These are phyloP conservation scores for Bryconaethiops microstoma DNA, from an alignment of 2,797 vertebrate genomes.

Conservation along the genomic window DNA sequence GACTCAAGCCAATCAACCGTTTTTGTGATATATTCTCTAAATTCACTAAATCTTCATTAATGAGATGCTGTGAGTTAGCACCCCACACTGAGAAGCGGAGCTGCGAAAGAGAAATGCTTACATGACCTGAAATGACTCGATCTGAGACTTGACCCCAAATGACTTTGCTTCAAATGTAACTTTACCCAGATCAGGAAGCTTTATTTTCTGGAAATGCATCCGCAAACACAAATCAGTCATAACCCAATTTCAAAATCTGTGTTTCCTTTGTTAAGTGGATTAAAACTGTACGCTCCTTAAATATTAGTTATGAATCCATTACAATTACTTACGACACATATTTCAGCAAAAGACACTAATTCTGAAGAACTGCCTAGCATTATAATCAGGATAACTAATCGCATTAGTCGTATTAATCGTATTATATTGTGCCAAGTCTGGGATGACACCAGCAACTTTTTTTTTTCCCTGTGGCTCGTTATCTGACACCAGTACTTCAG, in stretches of 20 bases:
- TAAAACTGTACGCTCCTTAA: background rate
- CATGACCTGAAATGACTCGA: background rate
- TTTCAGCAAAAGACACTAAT: background rate
- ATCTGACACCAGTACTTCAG: slow-evolving; percentile 2
- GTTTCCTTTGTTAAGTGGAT: background rate
- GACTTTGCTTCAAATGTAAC: slow-evolving; percentile 12
- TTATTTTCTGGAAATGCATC: background rate
- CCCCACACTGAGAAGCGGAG: background rate
- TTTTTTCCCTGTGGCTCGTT: background rate
- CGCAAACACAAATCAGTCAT: background rate
- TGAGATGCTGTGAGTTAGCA: background rate
- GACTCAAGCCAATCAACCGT: background rate
- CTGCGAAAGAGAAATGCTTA: background rate
- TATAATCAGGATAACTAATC: background rate
- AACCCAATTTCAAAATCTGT: background rate
- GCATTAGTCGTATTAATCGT: background rate
- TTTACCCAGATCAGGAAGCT: background rate
- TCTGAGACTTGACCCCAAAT: slow-evolving; percentile 10
- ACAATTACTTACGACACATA: background rate
- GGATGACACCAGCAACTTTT: background rate
- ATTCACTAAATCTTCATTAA: background rate
- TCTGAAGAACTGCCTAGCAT: background rate
- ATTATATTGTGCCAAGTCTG: background rate
- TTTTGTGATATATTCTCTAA: background rate
- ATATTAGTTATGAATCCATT: background rate